Percentiles rank a stretch among this genome's conserved stretches.
Conservation (phyloP, 2,113 vertebrate genomes). For the Tauraco erythrolophus region DNA sequence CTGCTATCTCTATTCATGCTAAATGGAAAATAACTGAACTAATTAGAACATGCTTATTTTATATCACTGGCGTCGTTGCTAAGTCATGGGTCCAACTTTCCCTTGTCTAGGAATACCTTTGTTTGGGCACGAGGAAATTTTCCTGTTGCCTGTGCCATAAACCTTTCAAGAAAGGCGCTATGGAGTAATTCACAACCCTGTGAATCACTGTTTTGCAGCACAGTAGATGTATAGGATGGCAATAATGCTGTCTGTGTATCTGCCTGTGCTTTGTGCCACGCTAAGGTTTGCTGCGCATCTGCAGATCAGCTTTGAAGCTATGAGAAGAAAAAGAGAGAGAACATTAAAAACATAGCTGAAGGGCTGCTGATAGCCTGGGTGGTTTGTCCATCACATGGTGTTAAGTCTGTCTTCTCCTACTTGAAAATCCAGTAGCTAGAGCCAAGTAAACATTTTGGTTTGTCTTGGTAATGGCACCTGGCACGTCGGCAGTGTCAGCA, state of each 20-base stretch:
- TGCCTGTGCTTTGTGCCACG: not conserved
- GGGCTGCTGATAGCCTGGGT: not conserved
- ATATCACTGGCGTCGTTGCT: not conserved
- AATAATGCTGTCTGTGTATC: not conserved
- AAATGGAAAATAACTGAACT: slow-evolving; percentile 32
- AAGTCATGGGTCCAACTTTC: not conserved
- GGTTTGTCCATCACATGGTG: not conserved
- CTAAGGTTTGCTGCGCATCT: not conserved
- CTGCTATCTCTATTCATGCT: not conserved
- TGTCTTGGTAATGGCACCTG: not conserved
- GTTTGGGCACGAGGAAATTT: slow-evolving; percentile 4
- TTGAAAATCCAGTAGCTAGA: slow-evolving; percentile 4
- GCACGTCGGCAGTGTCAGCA: not conserved
- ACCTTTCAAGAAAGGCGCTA: not conserved
- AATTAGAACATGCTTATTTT: slow-evolving; percentile 32
- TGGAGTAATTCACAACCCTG: not conserved
- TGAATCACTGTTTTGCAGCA: not conserved
- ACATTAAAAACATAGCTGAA: not conserved
- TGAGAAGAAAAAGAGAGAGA: not conserved
- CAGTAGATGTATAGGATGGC: not conserved
- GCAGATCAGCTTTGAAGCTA: not conserved
- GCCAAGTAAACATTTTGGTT: not conserved
- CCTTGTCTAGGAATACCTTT: slow-evolving; percentile 47
- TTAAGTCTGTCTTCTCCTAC: not conserved
- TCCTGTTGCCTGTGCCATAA: slow-evolving; percentile 12